Conservation (phyloP, 1,140 invertebrate species). For the Apis cerana region DNA sequence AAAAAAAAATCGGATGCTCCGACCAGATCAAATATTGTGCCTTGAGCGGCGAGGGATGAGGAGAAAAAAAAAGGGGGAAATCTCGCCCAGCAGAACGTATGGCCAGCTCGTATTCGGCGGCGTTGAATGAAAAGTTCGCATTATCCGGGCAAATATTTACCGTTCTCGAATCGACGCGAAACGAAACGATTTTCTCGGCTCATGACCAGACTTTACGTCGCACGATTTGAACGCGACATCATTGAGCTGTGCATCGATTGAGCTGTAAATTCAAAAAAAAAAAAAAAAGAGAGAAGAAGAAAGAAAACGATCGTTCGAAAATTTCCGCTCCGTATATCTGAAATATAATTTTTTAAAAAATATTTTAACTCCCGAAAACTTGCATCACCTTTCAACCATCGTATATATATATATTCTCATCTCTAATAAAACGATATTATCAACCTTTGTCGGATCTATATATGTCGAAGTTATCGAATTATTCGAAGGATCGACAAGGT, state of each 20-base stretch:
- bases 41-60: neutral
- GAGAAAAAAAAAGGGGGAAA: neutral
- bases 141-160: conserved; percentile 31
- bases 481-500: too few species aligned
- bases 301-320: neutral
- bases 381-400: too few species aligned
- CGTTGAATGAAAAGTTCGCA: neutral
- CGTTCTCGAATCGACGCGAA: neutral
- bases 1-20: neutral
- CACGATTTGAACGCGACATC: neutral
- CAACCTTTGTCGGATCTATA: too few species aligned
- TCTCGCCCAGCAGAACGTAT: neutral
- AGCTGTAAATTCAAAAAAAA: neutral
- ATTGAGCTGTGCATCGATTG: neutral
- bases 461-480: too few species aligned
- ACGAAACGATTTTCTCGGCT: neutral
- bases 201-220: neutral
- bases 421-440: too few species aligned
- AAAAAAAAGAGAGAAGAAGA: neutral
- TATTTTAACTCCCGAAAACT: neutral
- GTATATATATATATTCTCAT: too few species aligned
- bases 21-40: neutral
- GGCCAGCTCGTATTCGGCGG: neutral
- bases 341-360: neutral
- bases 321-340: neutral